phyloP scores from a whole-genome alignment of 1,140 invertebrate species.

The Pomacea maculata region DNA sequence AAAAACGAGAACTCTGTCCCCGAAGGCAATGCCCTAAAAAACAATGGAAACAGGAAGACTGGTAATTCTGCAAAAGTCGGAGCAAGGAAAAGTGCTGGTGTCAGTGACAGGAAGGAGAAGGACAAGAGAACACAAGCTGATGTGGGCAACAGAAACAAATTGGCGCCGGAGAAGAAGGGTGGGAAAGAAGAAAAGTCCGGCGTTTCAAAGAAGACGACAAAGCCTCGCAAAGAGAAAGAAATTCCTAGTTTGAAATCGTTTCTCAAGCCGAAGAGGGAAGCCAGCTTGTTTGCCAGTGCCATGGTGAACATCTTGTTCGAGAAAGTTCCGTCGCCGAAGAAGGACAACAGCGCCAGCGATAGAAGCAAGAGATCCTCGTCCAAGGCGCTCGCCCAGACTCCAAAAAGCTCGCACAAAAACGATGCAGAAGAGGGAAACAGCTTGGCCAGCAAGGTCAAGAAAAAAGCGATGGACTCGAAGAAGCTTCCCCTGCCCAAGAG shows the following conservation, averaged over 20 bases:
- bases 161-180: not conserved
- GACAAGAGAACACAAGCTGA: not conserved
- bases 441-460: not conserved
- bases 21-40: no score
- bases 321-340: constrained; percentile 27
- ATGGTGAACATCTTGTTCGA: constrained; percentile 49
- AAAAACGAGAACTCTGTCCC: no score
- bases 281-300: constrained; percentile 48
- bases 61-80: no score
- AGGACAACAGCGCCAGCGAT: not conserved
- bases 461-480: not conserved
- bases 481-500: not conserved
- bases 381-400: constrained; percentile 12
- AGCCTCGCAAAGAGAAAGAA: constrained; percentile 12
- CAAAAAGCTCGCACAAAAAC: not conserved
- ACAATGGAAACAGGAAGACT: no score
- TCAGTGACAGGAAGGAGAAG: not conserved
- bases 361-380: constrained; percentile 12
- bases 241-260: constrained; percentile 18
- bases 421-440: not conserved
- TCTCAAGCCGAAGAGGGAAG: constrained; percentile 39
- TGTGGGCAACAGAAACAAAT: not conserved
- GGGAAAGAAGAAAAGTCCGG: not conserved
- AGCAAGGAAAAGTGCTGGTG: no score
- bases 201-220: not conserved